Conservation (phyloP, 2,797 vertebrate species). For the Peromyscus nudipes region DNA sequence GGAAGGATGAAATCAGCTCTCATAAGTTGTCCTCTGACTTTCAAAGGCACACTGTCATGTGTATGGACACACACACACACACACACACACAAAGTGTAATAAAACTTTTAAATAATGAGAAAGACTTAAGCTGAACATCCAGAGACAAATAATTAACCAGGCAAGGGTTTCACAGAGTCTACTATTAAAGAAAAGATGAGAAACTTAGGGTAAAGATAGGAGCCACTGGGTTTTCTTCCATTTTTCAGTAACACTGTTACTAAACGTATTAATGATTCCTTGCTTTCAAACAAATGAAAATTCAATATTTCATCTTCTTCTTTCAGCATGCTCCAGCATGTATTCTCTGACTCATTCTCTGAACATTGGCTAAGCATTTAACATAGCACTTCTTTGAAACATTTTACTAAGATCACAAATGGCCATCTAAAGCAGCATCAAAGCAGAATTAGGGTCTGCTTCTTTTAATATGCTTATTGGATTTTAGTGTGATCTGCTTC, state of each 20-base stretch:
- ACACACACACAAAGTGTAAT: neutral
- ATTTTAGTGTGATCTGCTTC: neutral
- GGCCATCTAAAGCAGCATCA: neutral
- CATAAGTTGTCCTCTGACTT: neutral
- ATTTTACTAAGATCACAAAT: neutral
- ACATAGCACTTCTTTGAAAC: neutral
- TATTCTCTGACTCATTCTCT: neutral
- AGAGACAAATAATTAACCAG: neutral
- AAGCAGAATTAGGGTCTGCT: neutral
- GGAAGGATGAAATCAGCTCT: neutral
- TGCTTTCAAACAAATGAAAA: neutral
- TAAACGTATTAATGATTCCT: neutral
- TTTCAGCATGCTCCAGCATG: neutral
- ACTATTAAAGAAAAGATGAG: neutral
- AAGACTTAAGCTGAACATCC: neutral
- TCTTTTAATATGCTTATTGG: neutral
- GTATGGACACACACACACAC: neutral
- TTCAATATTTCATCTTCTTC: neutral
- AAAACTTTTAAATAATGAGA: neutral
- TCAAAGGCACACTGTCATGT: neutral
- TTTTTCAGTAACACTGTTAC: neutral
- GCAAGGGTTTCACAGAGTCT: neutral
- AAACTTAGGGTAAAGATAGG: neutral
- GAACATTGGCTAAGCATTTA: neutral
- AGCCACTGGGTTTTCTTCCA: neutral